These are phyloP conservation scores for Lysandra coridon DNA, from an alignment of 2,888 invertebrate genomes.

Conservation along the genomic window DNA sequence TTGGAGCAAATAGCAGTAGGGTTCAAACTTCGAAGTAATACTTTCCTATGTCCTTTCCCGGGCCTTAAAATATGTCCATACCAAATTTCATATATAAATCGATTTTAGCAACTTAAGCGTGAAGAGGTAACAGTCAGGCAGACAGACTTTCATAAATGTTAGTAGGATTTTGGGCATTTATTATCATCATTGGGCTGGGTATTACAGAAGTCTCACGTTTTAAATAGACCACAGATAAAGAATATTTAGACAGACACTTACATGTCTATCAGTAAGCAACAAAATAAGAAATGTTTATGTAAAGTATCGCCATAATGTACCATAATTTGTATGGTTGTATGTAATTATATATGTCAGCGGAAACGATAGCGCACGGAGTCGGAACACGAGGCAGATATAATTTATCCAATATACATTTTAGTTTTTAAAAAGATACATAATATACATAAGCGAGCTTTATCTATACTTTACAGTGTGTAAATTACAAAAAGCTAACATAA, in stretches of 20 bases:
- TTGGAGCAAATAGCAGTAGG: too few relatives aligned
- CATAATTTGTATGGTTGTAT: not conserved
- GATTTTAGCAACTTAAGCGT: too few relatives aligned
- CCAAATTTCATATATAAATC: too few relatives aligned
- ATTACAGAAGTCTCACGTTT: too few relatives aligned
- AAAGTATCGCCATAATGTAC: not conserved
- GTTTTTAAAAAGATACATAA: not conserved
- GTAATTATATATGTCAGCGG: not conserved
- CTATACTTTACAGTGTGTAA: not conserved
- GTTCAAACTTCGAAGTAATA: not conserved
- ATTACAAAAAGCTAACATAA: too few relatives aligned
- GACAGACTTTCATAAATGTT: too few relatives aligned
- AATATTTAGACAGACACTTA: not conserved
- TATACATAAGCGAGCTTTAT: not conserved
- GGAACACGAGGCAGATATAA: not conserved
- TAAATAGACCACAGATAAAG: too few relatives aligned
- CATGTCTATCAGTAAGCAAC: not conserved
- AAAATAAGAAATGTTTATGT: not conserved
- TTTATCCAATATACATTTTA: not conserved
- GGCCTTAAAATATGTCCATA: too few relatives aligned
- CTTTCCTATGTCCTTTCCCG: too few relatives aligned
- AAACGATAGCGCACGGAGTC: slow-evolving; percentile 9
- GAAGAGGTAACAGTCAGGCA: too few relatives aligned
- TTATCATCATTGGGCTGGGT: too few relatives aligned
- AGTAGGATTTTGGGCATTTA: too few relatives aligned